Conservation (phyloP, 2,113 vertebrate genomes). For the Emydocephalus ijimae region DNA sequence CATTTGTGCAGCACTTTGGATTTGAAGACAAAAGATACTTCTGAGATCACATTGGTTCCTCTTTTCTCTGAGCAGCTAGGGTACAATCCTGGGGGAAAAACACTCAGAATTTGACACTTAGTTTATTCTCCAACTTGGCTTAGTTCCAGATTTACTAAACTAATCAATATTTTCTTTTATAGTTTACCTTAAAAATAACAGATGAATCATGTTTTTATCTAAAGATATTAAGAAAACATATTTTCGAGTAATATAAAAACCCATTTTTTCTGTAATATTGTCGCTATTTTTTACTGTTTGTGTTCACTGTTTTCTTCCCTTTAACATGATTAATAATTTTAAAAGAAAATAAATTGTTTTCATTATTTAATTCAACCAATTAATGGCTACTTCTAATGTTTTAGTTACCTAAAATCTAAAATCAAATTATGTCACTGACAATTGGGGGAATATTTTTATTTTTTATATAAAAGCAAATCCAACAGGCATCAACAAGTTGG, state of each 20-base stretch:
- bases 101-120: neutral
- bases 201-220: neutral
- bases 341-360: neutral
- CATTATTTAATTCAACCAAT: neutral
- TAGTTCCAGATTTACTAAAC: neutral
- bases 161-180: neutral
- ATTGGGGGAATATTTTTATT: neutral
- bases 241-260: neutral
- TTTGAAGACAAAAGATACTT: neutral
- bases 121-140: neutral
- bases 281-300: neutral
- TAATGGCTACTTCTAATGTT: neutral
- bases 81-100: neutral
- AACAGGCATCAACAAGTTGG: neutral
- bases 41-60: neutral
- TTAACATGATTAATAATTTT: neutral
- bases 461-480: neutral
- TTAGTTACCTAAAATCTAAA: neutral
- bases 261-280: neutral
- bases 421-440: neutral
- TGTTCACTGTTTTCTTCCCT: neutral
- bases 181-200: neutral
- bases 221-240: neutral
- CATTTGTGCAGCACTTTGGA: neutral
- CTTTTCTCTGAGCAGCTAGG: neutral